Evolutionary conservation across 2,797 vertebrate genomes (phyloP), one percentile per base, ranked within the genome.

Genomic region (Gymnothorax javanicus): DNA sequence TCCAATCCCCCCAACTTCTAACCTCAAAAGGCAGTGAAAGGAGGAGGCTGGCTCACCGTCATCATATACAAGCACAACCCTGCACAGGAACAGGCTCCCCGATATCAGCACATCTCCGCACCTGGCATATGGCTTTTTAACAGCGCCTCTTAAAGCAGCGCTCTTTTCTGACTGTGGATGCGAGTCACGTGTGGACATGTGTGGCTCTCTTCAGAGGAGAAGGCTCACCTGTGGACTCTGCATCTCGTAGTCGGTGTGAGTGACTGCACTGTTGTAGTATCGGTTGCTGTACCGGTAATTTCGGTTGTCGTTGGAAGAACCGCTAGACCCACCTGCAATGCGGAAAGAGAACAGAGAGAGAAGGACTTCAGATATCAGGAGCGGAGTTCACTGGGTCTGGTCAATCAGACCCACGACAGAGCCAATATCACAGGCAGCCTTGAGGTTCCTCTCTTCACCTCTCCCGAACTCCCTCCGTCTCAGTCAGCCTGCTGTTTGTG

Each of bases 261-360:
- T 96, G 86, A 97, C 96, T 84, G 97, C 97, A 92, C 96, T 97
- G 93, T 97, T 97, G 95, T 97, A 99, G 92, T 97, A 98, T 91
- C 98, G 96, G 95, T 97, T 98, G 94, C 97, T 97, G 95, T 98
- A 98, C 92, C 97, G 97, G 93, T 98, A 98, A 94, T 96, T 97
- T 91, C 97, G 96, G 97, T 98, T 98, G 94, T 98, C 97, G 86
- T 97, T 98, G 95, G 98, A 98, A 95, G 98, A 99, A 94, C 98
- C 97, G 92, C 98, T 99, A 91, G 98, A 99, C 91, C 97, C 98
- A 95, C 97, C 98, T 99, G 93, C 4, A 3, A 64, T 23, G 17
- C n/a, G 23, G 13, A 0, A 20, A 52, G n/a, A 82, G 83, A 27
- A 6, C 0, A 58, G 25, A 11, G 27, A 57, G 8, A 23, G 69